Percentiles rank a stretch among this genome's conserved stretches.
Conservation (phyloP, 2,113 vertebrate species). For the Neofelis nebulosa region DNA sequence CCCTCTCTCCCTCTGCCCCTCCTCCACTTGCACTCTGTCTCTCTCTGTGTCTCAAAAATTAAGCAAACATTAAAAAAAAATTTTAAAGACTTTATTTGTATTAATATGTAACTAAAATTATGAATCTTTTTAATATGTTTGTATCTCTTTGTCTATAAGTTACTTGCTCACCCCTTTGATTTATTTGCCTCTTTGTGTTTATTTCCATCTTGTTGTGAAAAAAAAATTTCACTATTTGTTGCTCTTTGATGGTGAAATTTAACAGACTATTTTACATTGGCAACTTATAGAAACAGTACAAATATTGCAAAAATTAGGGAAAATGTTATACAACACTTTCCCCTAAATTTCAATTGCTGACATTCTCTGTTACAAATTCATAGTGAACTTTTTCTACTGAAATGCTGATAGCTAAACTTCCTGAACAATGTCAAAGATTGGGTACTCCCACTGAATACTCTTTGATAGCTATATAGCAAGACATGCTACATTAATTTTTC, state of each 20-base stretch:
- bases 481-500: not conserved
- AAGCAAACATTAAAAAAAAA: no score
- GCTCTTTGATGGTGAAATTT: not conserved
- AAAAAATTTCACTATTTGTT: not conserved
- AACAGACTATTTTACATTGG: not conserved
- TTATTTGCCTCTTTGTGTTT: not conserved
- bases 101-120: not conserved
- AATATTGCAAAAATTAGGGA: constrained; percentile 4
- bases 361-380: not conserved
- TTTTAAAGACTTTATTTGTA: not conserved
- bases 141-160: not conserved
- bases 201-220: not conserved
- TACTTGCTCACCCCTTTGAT: not conserved
- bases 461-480: not conserved
- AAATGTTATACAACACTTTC: not conserved
- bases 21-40: no score
- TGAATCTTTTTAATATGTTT: not conserved
- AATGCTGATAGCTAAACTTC: not conserved
- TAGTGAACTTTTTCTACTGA: not conserved
- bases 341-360: not conserved
- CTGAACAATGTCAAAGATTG: not conserved
- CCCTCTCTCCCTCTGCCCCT: no score
- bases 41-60: no score
- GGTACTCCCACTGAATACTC: not conserved
- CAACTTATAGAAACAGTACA: not conserved